Base-by-base conservation (phyloP, 2,888 invertebrate species). In the Drosophila percnosoma region DNA sequence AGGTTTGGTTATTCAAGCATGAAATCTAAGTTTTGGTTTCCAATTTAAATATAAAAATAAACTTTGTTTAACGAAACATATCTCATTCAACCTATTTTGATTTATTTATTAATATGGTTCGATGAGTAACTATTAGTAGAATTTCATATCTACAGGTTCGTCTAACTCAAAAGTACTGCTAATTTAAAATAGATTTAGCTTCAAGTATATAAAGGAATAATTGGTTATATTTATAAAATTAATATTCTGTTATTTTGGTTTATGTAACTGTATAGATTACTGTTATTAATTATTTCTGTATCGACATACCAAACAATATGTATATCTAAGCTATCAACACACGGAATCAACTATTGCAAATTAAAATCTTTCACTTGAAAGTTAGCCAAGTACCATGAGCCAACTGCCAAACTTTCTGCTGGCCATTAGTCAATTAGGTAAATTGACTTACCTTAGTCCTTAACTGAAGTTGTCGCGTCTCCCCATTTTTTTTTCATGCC, bases 351-450 rank as follows among this genome's bases (percentile, higher is more conserved):
- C 59, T 59, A 53, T 49, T 24, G 51, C 40, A 72, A 83, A 78
- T 75, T 73, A 64, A 78, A 78, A 68, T 62, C 51, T 53, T 40
- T 49, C 61, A 54, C 42, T 70, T 71, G 51, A 49, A 38, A 61
- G 51, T 40, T 45, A 58, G 42, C 55, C 49, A 64, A 55, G 64
- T 52, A 68, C 68, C 68, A 70, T 65, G 67, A 70, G 77, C 62
- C 67, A 80, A 87, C 67, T 78, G 70, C 73, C 80, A 80, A 82
- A 84, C 72, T 82, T 86, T 51, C 57, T 60, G 52, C 67, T 66
- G 79, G 75, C 75, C 82, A 83, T 78, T 80, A 90, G 89, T 90
- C 87, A 87, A 90, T 87, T 87, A 87, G 73, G 87, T 80, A 87
- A 87, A 87, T 87, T 90, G 90, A 80, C 73, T 84, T 64, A 73